Percentiles rank a stretch among this genome's conserved stretches.
Conservation (phyloP, 1,140 invertebrate species). For the Platyura marginata region DNA sequence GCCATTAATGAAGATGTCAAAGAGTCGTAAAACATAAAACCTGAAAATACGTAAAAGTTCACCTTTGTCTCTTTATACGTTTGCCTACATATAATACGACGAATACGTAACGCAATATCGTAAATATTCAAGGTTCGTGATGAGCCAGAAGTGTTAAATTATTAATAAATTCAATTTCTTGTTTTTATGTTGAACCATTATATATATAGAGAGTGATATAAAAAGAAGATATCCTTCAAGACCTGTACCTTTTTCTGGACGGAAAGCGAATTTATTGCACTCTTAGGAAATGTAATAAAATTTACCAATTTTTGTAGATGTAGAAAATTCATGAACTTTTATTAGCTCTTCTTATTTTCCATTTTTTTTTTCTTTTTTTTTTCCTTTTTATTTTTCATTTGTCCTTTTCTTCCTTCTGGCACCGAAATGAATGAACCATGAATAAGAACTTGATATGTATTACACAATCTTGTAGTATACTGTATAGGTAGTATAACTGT, state of each 20-base stretch:
- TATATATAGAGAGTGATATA: too few relatives aligned
- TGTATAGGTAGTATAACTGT: too few relatives aligned
- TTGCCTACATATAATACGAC: too few relatives aligned
- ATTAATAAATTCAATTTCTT: background rate
- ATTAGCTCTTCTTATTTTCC: background rate
- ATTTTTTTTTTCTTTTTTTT: too few relatives aligned
- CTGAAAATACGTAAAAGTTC: too few relatives aligned
- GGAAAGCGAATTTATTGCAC: slow-evolving; percentile 2
- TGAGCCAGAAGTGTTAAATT: background rate
- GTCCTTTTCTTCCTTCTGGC: background rate
- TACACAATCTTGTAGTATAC: too few relatives aligned
- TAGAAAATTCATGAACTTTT: background rate
- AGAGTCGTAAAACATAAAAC: too few relatives aligned
- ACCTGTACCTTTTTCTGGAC: background rate
- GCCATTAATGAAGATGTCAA: too few relatives aligned
- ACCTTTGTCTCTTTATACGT: too few relatives aligned
- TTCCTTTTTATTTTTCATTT: background rate
- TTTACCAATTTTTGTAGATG: slow-evolving; percentile 2
- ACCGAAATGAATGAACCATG: background rate
- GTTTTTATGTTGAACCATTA: background rate
- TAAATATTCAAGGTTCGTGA: too few relatives aligned
- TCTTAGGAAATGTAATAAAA: slow-evolving; percentile 2
- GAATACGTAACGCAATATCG: too few relatives aligned
- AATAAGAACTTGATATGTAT: background rate
- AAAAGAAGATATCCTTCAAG: too few relatives aligned